Evolutionary conservation across 2,888 invertebrate genomes (phyloP).

Genomic region (Polyommatus icarus): DNA sequence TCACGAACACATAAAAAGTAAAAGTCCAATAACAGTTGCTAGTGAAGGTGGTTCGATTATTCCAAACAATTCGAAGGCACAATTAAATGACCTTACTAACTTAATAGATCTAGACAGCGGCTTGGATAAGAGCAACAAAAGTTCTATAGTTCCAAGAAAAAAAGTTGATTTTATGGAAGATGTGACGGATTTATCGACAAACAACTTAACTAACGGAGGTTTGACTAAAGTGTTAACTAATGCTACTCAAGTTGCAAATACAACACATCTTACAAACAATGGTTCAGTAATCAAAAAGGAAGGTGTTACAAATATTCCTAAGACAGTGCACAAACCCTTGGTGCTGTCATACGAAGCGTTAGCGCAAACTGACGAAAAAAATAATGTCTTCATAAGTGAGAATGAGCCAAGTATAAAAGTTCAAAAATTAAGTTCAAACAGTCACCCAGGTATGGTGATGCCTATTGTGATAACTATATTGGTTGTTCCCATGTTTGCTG

Average conservation of each 20-base stretch:
- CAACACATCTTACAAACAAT: slow-evolving; percentile 28
- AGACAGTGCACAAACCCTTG: slow-evolving; percentile 55
- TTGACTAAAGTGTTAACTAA: slow-evolving; percentile 30
- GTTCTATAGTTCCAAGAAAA: slow-evolving; percentile 44
- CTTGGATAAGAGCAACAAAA: slow-evolving; percentile 51
- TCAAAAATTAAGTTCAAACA: slow-evolving; percentile 50
- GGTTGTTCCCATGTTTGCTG: slow-evolving; percentile 86
- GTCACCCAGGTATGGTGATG: slow-evolving; percentile 84
- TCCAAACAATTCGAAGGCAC: slow-evolving; percentile 47
- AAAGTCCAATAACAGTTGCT: slow-evolving; percentile 48
- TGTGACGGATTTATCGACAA: slow-evolving; percentile 34
- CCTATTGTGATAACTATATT: slow-evolving; percentile 87
- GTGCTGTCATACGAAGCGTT: slow-evolving; percentile 56
- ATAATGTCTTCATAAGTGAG: slow-evolving; percentile 41
- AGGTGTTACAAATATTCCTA: slow-evolving; percentile 37
- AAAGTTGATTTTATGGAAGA: slow-evolving; percentile 44
- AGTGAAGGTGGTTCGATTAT: slow-evolving; percentile 60
- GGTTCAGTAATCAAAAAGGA: slow-evolving; percentile 33
- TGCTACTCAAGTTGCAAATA: slow-evolving; percentile 32
- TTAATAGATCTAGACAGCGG: slow-evolving; percentile 52
- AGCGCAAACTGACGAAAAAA: slow-evolving; percentile 48
- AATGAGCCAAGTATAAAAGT: slow-evolving; percentile 39
- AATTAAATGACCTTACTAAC: slow-evolving; percentile 49
- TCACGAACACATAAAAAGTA: slow-evolving; percentile 39
- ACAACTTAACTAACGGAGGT: slow-evolving; percentile 30